Evolutionary conservation across 2,888 invertebrate species (phyloP), one percentile per base, ranked within the genome.

Genomic region (Cistogaster globosa): DNA sequence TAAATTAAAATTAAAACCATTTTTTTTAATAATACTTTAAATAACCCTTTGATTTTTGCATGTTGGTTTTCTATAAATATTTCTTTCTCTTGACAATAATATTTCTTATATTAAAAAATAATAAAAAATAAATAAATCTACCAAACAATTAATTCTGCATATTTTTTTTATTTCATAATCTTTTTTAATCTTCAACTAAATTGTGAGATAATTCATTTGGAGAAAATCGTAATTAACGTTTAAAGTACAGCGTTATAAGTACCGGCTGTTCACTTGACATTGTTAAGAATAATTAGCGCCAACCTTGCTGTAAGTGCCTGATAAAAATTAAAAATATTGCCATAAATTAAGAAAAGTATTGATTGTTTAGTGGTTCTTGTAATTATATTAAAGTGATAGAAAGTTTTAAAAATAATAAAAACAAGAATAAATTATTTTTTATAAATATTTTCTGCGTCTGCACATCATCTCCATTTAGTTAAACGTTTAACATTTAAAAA

Each of bases 101-200:
- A 42, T 18, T 48, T 76, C 20, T n/a, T 48, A 16, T 26, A 26
- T 26, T n/a, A n/a, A 26, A 2, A 26, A 26, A 26, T 26, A 26
- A 26, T 2, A 2, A 26, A 26, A 26, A 4, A 26, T 2, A n/a
- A n/a, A n/a, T n/a, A n/a, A n/a, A n/a, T n/a, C n/a, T n/a, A n/a
- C n/a, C n/a, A n/a, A n/a, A n/a, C n/a, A n/a, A n/a, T n/a, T n/a
- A n/a, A n/a, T n/a, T n/a, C n/a, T n/a, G n/a, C n/a, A n/a, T n/a
- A n/a, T n/a, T n/a, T n/a, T n/a, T 51, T 77, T 38, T 57, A 58
- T 20, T 48, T 69, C 53, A 62, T 69, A n/a, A 63, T 71, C 55
- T 78, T 55, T 18, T 71, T 71, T 71, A 48, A 71, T 71, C 69
- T 79, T 69, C 78, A 63, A 78, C 45, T n/a, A 71, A 71, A 57